Base-by-base conservation (phyloP, 2,888 invertebrate species). In the Tridacna gigas region DNA sequence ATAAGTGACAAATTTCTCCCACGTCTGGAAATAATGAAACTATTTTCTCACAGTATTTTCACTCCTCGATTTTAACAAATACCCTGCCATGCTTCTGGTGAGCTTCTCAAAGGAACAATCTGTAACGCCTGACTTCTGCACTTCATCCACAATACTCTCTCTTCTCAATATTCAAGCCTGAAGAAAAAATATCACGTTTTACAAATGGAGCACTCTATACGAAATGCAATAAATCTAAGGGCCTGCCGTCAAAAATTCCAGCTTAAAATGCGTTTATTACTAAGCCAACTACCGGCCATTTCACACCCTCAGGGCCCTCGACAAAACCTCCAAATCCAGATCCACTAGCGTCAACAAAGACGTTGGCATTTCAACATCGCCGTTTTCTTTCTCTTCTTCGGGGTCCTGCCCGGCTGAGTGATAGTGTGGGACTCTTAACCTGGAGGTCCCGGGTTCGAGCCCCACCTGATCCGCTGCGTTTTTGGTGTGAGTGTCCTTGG, bases 31-130 rank as follows among this genome's bases (percentile, higher is more conserved):
- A 51, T 79, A 79, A 56, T 26, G 45, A 5, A 71, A 65, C 47
- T 82, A 85, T 67, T 85, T 85, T 51, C 45, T 80, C 13, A 60
- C 60, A 56, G 82, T 82, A 26, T 66, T 78, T 48, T 85, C 82
- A 74, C 80, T 80, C 47, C 28, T 82, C 2, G 80, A 77, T 12
- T 69, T 22, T 47, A 73, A 20, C 60, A 84, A 28, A 22, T 66
- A 73, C 4, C n/a, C 74, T 0, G 82, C 69, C 71, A 85, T 82
- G 26, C 73, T 75, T 11, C n/a, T 25, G 7, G 79, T 20, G 15
- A 79, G 18, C 22, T 56, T 65, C 18, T 45, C 51, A 37, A 79
- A 76, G 15, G 12, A 26, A 11, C n/a, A n/a, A 4, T 9, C 73
- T n/a, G 37, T n/a, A 15, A 76, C n/a, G 3, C 84, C 80, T 4